Evolutionary conservation across 1,140 invertebrate genomes (phyloP).

Genomic region (Sesamia nonagrioides): DNA sequence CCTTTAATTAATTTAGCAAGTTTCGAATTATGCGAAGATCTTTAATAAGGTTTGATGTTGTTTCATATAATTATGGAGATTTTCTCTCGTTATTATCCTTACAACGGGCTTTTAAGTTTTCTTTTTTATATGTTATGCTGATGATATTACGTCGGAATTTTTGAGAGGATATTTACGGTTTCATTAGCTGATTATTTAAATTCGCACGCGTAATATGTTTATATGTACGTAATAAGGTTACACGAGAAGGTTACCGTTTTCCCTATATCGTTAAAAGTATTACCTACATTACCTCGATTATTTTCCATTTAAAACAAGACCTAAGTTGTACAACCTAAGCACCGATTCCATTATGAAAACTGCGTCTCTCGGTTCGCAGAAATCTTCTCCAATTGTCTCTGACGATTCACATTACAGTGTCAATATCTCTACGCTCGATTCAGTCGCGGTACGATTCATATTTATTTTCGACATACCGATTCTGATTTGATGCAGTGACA

Average conservation of each 20-base stretch:
- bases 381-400: constrained; percentile 6
- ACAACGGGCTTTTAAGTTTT: background rate
- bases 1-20: constrained; percentile 44
- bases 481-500: background rate
- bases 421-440: background rate
- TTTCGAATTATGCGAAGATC: constrained; percentile 24
- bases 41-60: constrained; percentile 24
- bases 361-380: background rate
- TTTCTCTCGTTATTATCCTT: constrained; percentile 7
- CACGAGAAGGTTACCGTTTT: too few relatives aligned
- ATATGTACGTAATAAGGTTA: too few relatives aligned
- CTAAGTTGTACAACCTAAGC: background rate
- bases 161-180: constrained; percentile 9
- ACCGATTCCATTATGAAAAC: background rate
- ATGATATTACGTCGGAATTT: constrained; percentile 1
- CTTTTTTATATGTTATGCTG: constrained; percentile 5
- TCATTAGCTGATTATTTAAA: constrained; percentile 2
- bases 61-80: constrained; percentile 37
- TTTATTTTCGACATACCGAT: constrained; percentile 1
- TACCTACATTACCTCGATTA: too few relatives aligned
- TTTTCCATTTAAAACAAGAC: background rate
- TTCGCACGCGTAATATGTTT: background rate
- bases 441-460: background rate
- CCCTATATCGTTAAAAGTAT: too few relatives aligned
- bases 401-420: background rate